A percentile compares a stretch with the other conserved stretches of the same genome.
These are phyloP conservation scores for Pardosa pseudoannulata DNA, from an alignment of 2,888 invertebrate species.

Conservation along the genomic window DNA sequence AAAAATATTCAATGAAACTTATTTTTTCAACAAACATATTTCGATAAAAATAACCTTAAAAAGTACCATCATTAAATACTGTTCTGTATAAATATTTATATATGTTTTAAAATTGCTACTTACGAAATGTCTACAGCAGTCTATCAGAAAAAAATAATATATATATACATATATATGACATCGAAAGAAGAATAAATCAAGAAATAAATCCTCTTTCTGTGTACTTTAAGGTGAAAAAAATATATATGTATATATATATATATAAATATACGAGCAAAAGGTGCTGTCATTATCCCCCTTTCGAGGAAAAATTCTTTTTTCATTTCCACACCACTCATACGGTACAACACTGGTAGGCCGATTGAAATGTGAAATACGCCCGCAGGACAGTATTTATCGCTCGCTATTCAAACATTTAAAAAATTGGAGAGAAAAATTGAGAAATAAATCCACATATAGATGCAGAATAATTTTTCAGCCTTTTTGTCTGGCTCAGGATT, in stretches of 20 bases:
- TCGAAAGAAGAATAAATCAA: no score
- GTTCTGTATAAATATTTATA: no score
- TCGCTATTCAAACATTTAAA: slow-evolving; percentile 17
- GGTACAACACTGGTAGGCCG: background rate
- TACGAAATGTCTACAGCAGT: no score
- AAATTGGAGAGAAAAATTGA: slow-evolving; percentile 10
- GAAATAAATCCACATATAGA: slow-evolving; percentile 38
- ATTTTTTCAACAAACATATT: no score
- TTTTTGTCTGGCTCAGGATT: slow-evolving; percentile 41
- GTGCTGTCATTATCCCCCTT: background rate
- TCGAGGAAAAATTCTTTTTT: background rate
- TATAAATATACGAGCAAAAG: background rate
- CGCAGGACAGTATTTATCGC: slow-evolving; percentile 31
- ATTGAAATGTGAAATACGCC: slow-evolving; percentile 15
- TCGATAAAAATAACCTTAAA: no score
- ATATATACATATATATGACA: no score
- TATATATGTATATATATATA: background rate
- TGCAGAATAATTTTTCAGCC: slow-evolving; percentile 40
- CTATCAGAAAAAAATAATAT: no score
- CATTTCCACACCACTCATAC: background rate
- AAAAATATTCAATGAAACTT: no score
- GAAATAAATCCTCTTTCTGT: background rate
- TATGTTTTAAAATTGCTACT: no score
- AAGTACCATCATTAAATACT: no score
- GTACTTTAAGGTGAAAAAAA: background rate